A percentile compares a stretch with the other conserved stretches of the same genome.
Conservation (phyloP, 2,888 invertebrate genomes). For the Anaspis maculata region DNA sequence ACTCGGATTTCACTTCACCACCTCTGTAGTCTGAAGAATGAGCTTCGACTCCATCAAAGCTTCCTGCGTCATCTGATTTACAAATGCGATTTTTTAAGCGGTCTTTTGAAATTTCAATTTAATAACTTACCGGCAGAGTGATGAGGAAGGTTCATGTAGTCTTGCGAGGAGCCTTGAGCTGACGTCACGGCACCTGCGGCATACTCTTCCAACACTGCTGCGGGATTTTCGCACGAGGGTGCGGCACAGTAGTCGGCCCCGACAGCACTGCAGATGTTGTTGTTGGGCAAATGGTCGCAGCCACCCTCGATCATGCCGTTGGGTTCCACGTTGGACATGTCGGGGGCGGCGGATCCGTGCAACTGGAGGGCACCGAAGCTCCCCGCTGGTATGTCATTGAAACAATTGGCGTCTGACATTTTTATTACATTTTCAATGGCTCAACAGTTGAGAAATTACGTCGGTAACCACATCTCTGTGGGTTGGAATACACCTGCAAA, state of each 20-base stretch:
- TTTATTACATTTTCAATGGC: slow-evolving; percentile 15
- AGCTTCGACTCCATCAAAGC: neutral
- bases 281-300: slow-evolving; percentile 33
- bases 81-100: no score
- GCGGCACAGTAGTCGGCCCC: neutral
- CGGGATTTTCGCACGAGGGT: no score
- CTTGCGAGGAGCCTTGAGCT: no score
- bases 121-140: neutral
- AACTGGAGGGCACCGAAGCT: slow-evolving; percentile 4
- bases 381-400: slow-evolving; percentile 10
- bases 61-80: no score
- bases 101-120: no score
- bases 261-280: slow-evolving; percentile 28
- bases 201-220: no score
- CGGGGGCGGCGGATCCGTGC: neutral
- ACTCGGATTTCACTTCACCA: slow-evolving; percentile 1
- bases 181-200: no score
- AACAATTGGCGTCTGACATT: slow-evolving; percentile 15
- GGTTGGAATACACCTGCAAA: neutral
- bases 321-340: slow-evolving; percentile 6
- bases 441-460: slow-evolving; percentile 6
- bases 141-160: slow-evolving; percentile 1
- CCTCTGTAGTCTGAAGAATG: neutral
- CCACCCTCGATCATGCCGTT: slow-evolving; percentile 16
- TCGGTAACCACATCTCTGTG: slow-evolving; percentile 10